Evolutionary conservation across 2,797 vertebrate species (phyloP).

Genomic region (Somateria mollissima): DNA sequence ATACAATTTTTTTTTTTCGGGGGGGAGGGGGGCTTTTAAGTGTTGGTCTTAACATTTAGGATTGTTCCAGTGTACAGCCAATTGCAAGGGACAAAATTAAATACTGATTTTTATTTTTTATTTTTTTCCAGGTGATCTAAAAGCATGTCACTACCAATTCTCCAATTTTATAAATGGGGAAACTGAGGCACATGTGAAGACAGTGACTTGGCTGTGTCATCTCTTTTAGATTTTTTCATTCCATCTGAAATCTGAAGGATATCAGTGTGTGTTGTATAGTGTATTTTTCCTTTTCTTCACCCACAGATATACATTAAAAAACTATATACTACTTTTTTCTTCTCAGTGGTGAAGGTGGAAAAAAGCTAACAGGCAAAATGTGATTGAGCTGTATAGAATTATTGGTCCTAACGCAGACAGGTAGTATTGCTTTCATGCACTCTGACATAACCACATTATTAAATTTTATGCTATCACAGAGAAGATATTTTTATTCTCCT

Average conservation of each 20-base stretch:
- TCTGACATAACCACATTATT: neutral
- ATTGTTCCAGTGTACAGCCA: neutral
- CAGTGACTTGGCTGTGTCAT: neutral
- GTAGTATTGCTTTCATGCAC: neutral
- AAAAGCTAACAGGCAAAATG: neutral
- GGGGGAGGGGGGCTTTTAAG: neutral
- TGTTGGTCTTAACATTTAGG: neutral
- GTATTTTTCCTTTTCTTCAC: neutral
- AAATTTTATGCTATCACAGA: neutral
- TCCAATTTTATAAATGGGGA: neutral
- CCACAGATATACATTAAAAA: neutral
- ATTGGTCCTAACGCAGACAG: neutral
- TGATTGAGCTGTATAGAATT: neutral
- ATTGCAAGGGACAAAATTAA: neutral
- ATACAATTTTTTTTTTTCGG: too few relatives aligned
- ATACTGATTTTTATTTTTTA: neutral
- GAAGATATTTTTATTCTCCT: neutral
- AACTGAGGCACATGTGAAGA: neutral
- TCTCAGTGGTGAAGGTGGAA: neutral
- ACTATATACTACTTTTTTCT: neutral
- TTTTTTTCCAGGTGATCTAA: neutral
- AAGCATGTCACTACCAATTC: neutral
- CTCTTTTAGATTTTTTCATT: neutral
- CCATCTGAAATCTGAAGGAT: neutral
- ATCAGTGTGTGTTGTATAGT: neutral